Evolutionary conservation across 1,140 invertebrate genomes (phyloP), one percentile per base, ranked within the genome.

Genomic region (Bombus soroeensis): DNA sequence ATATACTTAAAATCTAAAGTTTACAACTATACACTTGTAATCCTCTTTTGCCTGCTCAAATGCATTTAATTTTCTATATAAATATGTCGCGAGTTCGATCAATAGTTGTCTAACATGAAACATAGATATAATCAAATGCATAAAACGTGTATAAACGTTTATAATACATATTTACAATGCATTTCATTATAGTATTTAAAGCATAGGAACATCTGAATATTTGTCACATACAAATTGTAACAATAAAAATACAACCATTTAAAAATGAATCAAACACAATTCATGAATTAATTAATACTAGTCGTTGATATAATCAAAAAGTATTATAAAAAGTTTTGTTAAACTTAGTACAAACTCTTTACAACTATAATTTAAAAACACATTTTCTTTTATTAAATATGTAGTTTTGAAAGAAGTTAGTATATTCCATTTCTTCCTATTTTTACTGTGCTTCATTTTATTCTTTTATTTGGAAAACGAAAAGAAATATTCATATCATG

Each of bases 1-100:
- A 90, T 87, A 86, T 90, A 92, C 92, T 93, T 93, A 90, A 90
- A 81, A 80, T 81, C 86, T 91, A 92, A 59, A 74, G 66, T 92
- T 89, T 81, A 85, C 75, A 74, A 85, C 73, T 79, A 89, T 78
- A 59, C 88, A 87, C 66, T 84, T 71, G 47, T 89, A 81, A 88
- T 83, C 82, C 80, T 81, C 89, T 91, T 86, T 91, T 88, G 81
- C 86, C 88, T 74, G 84, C 82, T 81, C 74, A 89, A 84, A 84
- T 88, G 73, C 68, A 89, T 84, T 85, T 81, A 77, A 86, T 62
- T 81, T 62, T 84, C 68, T 77, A 84, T 88, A 68, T 85, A 81
- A 62, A 70, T 87, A 80, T 80, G 53, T 43, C 86, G 78, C n/a
- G 73, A 86, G 47, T 79, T 86, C 76, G 39, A 82, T 68, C n/a